Conservation (phyloP, 35 echinoderm and acorn worm species). For the Patiria miniata region DNA sequence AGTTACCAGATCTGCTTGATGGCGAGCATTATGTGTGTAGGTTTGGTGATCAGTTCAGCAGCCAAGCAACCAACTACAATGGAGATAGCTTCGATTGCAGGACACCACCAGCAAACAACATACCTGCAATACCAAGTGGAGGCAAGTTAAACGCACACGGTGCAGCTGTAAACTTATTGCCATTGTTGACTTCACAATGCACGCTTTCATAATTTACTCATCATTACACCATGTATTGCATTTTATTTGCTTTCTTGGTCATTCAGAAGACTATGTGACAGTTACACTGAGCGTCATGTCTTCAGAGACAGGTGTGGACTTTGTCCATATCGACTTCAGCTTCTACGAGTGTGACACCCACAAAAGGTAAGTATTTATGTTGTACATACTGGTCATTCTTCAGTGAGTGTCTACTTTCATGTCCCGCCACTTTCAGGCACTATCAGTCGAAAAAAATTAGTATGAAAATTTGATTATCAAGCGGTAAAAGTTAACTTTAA, state of each 20-base stretch:
- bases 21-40: slow-evolving; percentile 12
- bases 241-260: not conserved
- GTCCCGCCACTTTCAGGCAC: too few relatives aligned
- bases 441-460: too few relatives aligned
- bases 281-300: not conserved
- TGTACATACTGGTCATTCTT: too few relatives aligned
- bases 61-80: not conserved
- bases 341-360: not conserved
- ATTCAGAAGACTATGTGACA: not conserved
- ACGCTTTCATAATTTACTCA: too few relatives aligned
- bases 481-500: too few relatives aligned
- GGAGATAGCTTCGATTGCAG: slow-evolving; percentile 6
- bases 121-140: not conserved
- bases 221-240: too few relatives aligned
- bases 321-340: slow-evolving; percentile 26
- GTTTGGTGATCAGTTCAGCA: slow-evolving; percentile 5
- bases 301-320: slow-evolving; percentile 15
- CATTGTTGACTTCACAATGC: too few relatives aligned
- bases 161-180: not conserved
- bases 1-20: slow-evolving; percentile 26
- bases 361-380: slow-evolving; percentile 4
- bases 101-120: not conserved
- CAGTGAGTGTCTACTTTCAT: too few relatives aligned
- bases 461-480: too few relatives aligned
- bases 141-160: not conserved